Percentiles rank a stretch among this genome's conserved stretches.
Evolutionary conservation across 2,888 invertebrate species (phyloP).

Genomic region (Ormyrus thymus): DNA sequence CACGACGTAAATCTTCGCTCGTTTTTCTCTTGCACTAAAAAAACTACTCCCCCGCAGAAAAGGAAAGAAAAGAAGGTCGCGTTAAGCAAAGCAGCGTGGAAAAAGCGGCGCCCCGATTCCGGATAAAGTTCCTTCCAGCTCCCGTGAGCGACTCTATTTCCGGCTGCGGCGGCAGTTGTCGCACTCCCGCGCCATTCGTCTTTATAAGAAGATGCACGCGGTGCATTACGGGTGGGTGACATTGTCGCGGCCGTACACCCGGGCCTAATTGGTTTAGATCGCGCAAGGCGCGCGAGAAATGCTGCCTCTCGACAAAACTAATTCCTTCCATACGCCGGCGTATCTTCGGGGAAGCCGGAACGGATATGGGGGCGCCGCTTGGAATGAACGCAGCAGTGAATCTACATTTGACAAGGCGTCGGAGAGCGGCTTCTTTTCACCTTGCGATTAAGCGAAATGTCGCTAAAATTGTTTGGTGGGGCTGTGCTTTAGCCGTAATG

Average conservation of each 20-base stretch:
- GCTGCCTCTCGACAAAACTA: slow-evolving; percentile 71
- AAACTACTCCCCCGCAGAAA: slow-evolving; percentile 10
- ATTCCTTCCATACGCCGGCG: slow-evolving; percentile 72
- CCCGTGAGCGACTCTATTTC: slow-evolving; percentile 58
- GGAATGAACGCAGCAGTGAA: slow-evolving; percentile 70
- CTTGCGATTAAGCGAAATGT: slow-evolving; percentile 8
- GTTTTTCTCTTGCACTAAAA: slow-evolving; percentile 29
- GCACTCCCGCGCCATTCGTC: slow-evolving; percentile 44
- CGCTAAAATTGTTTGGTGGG: slow-evolving; percentile 16
- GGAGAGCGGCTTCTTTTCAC: slow-evolving; percentile 12
- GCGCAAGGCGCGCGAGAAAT: slow-evolving; percentile 51
- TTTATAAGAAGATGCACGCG: slow-evolving; percentile 16
- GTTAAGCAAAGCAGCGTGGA: slow-evolving; percentile 4
- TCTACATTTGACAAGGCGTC: slow-evolving; percentile 58
- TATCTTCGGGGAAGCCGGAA: slow-evolving; percentile 71
- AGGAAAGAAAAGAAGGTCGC: slow-evolving; percentile 21
- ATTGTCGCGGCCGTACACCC: slow-evolving; percentile 70
- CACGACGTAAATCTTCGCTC: slow-evolving; percentile 40
- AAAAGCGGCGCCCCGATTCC: slow-evolving; percentile 43
- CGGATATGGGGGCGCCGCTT: slow-evolving; percentile 74
- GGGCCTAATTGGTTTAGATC: slow-evolving; percentile 72
- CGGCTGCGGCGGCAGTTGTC: slow-evolving; percentile 42
- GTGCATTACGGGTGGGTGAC: slow-evolving; percentile 68
- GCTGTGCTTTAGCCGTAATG: not conserved
- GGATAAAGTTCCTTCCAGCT: slow-evolving; percentile 47